phyloP scores from a whole-genome alignment of 2,888 invertebrate species.

The Eilema depressum region DNA sequence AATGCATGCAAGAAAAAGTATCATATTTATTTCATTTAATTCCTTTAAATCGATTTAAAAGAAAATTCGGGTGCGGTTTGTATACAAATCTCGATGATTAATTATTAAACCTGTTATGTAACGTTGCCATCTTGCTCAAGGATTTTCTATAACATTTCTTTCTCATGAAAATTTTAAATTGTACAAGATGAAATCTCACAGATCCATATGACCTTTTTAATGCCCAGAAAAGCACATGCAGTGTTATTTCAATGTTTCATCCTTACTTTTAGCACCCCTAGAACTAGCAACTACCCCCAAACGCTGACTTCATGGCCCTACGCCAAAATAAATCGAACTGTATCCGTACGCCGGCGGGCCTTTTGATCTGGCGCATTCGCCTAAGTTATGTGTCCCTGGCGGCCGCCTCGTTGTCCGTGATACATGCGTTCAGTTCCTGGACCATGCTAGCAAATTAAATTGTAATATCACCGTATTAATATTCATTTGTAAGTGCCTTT shows the following conservation, averaged over 20 bases:
- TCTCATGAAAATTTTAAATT: too few species aligned
- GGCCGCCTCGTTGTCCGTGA: conserved; percentile 58
- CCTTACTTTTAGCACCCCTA: not conserved
- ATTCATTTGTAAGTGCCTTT: conserved; percentile 21
- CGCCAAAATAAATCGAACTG: conserved; percentile 70
- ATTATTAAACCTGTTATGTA: too few species aligned
- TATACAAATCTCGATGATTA: too few species aligned
- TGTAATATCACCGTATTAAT: conserved; percentile 31
- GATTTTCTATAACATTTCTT: too few species aligned
- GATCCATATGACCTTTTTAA: too few species aligned
- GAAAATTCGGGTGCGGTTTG: too few species aligned
- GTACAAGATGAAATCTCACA: too few species aligned
- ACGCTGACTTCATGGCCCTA: conserved; percentile 34
- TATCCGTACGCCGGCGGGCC: conserved; percentile 71
- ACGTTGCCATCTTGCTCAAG: too few species aligned
- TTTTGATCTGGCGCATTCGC: conserved; percentile 75
- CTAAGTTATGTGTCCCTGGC: conserved; percentile 82
- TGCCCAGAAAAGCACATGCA: not conserved
- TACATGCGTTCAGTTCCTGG: conserved; percentile 46
- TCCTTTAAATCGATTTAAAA: too few species aligned
- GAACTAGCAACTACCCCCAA: not conserved
- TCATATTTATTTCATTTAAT: too few species aligned
- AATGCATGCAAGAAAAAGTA: too few species aligned
- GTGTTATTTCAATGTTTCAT: not conserved
- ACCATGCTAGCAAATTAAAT: conserved; percentile 41